phyloP scores from a whole-genome alignment of 2,888 invertebrate genomes.

The Pomacea canaliculata region DNA sequence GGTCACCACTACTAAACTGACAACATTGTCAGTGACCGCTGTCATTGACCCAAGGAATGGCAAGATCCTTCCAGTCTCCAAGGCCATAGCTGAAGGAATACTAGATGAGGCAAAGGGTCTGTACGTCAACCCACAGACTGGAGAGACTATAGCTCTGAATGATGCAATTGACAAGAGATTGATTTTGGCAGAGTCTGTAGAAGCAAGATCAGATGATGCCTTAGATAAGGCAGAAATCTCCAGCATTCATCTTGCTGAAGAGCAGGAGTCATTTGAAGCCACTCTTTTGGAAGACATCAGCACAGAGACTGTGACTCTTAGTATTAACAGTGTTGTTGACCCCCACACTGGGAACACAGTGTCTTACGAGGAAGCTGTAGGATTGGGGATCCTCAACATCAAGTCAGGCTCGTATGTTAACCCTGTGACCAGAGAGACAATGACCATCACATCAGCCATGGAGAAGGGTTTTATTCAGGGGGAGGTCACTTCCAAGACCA shows the following conservation, averaged over 20 bases:
- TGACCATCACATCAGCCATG: constrained; percentile 85
- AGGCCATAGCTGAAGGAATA: constrained; percentile 91
- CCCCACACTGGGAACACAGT: constrained; percentile 78
- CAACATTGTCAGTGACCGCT: constrained; percentile 62
- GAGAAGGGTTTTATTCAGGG: constrained; percentile 80
- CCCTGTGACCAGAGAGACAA: constrained; percentile 82
- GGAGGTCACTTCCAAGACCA: constrained; percentile 59
- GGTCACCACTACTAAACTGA: constrained; percentile 69
- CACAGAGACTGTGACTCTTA: constrained; percentile 62
- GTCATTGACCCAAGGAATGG: constrained; percentile 79
- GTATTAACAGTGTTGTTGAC: constrained; percentile 76
- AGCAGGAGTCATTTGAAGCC: constrained; percentile 73
- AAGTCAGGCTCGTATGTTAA: constrained; percentile 74
- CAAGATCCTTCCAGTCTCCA: constrained; percentile 84
- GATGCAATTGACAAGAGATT: constrained; percentile 81
- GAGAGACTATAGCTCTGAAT: constrained; percentile 76
- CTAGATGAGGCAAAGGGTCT: constrained; percentile 87
- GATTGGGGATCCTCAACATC: constrained; percentile 88
- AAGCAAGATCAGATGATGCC: constrained; percentile 73
- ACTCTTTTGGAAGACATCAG: constrained; percentile 72
- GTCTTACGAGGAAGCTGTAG: constrained; percentile 91
- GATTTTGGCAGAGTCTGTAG: constrained; percentile 76
- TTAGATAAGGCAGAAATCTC: constrained; percentile 76
- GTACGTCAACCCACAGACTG: constrained; percentile 76
- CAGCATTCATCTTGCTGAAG: constrained; percentile 67